Evolutionary conservation across 2,888 invertebrate genomes (phyloP).

Genomic region (Epinotia ramella): DNA sequence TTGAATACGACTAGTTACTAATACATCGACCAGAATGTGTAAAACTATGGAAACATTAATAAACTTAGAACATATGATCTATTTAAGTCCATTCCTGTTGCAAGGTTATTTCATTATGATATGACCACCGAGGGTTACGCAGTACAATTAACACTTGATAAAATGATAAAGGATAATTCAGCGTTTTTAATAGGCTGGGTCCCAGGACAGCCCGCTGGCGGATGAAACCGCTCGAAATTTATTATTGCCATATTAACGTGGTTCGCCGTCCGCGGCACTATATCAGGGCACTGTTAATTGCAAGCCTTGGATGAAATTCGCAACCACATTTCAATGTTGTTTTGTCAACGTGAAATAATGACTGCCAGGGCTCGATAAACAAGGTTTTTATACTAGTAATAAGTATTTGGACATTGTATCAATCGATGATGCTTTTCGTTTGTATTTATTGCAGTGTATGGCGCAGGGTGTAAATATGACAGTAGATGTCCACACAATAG

Average conservation of each 20-base stretch:
- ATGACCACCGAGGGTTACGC: slow-evolving; percentile 7
- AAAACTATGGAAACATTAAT: neutral
- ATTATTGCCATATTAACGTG: slow-evolving; percentile 81
- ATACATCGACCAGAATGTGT: neutral
- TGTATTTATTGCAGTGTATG: slow-evolving; percentile 33
- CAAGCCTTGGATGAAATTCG: slow-evolving; percentile 78
- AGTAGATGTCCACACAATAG: slow-evolving; percentile 40
- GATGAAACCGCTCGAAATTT: slow-evolving; percentile 77
- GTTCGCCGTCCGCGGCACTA: slow-evolving; percentile 65
- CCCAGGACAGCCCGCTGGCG: slow-evolving; percentile 60
- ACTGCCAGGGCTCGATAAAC: slow-evolving; percentile 58
- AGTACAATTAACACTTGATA: slow-evolving; percentile 48
- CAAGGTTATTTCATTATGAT: slow-evolving; percentile 11
- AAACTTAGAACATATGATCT: neutral
- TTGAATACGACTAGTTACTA: neutral
- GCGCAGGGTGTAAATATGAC: slow-evolving; percentile 35
- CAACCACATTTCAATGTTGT: slow-evolving; percentile 78
- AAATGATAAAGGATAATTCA: slow-evolving; percentile 68
- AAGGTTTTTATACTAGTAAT: slow-evolving; percentile 20
- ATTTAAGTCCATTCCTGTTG: neutral
- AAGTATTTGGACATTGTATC: slow-evolving; percentile 21
- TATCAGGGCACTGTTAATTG: slow-evolving; percentile 80
- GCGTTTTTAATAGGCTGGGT: slow-evolving; percentile 66
- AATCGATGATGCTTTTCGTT: slow-evolving; percentile 22
- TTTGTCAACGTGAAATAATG: slow-evolving; percentile 75